Percentiles rank a stretch among this genome's conserved stretches.
These are phyloP conservation scores for Mus spretus DNA, from an alignment of 2,797 vertebrate genomes.

Conservation along the genomic window DNA sequence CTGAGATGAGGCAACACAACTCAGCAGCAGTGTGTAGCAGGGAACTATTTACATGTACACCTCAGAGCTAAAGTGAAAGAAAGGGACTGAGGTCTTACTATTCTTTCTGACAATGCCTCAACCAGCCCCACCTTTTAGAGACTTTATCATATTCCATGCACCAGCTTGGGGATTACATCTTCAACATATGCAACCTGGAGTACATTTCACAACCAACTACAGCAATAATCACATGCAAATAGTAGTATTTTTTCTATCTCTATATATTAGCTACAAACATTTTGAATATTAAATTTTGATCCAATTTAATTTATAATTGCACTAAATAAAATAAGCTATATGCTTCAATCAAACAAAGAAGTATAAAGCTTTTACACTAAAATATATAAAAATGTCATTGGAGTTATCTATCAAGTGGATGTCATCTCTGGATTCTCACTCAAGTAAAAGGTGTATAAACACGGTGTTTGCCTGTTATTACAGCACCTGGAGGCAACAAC, in stretches of 20 bases:
- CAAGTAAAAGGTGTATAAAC: background rate
- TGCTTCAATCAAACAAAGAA: background rate
- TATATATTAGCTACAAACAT: background rate
- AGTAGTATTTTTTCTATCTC: background rate
- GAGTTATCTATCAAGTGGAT: background rate
- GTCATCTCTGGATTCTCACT: background rate
- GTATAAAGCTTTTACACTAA: background rate
- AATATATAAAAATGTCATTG: background rate
- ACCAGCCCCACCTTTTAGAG: background rate
- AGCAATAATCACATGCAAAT: conserved; percentile 1
- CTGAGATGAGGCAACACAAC: too few species aligned
- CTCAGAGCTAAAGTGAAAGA: background rate
- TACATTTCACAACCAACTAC: background rate
- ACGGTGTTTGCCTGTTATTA: background rate
- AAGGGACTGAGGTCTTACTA: background rate
- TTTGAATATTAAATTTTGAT: background rate
- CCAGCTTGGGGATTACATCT: background rate
- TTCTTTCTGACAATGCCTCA: background rate
- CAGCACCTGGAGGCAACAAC: background rate
- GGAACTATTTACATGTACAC: too few species aligned
- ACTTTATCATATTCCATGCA: too few species aligned
- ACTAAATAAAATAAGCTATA: background rate
- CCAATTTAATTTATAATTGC: background rate
- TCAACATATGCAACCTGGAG: background rate
- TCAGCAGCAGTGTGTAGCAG: fast-evolving